These are phyloP conservation scores for Biston betularia DNA, from an alignment of 2,888 invertebrate genomes.

Conservation along the genomic window DNA sequence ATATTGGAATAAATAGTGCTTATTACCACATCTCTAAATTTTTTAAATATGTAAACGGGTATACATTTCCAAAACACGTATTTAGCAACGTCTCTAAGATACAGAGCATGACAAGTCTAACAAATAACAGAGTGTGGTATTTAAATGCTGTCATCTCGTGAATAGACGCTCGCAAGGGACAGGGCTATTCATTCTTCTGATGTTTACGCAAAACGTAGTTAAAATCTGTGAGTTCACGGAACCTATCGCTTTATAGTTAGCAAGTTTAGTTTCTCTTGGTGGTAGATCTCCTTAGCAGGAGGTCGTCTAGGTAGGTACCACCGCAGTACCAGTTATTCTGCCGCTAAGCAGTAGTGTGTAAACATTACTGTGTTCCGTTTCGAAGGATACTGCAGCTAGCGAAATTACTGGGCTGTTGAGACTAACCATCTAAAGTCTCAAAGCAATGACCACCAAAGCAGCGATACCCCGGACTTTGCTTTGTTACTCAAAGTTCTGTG, in stretches of 20 bases:
- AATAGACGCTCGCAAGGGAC: slow-evolving; percentile 4
- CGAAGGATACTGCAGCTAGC: too few species aligned
- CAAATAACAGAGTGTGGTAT: background rate
- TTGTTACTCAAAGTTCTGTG: too few species aligned
- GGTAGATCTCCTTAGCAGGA: too few species aligned
- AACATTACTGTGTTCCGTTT: too few species aligned
- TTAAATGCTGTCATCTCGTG: slow-evolving; percentile 9
- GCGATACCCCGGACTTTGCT: too few species aligned
- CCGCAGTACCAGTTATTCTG: too few species aligned
- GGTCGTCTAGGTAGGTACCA: too few species aligned
- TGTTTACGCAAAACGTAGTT: background rate
- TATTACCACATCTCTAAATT: background rate
- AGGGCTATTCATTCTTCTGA: background rate
- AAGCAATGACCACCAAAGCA: too few species aligned
- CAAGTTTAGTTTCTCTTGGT: background rate
- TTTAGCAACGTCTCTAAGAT: slow-evolving; percentile 5
- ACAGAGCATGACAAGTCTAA: slow-evolving; percentile 7
- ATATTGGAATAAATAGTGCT: background rate
- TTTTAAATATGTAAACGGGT: background rate
- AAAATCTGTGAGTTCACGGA: slow-evolving; percentile 1
- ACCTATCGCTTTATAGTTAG: background rate
- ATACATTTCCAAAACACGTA: slow-evolving; percentile 6
- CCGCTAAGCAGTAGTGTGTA: too few species aligned
- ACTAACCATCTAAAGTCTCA: too few species aligned
- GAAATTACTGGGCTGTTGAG: too few species aligned